Percentiles rank a stretch among this genome's conserved stretches.
These are phyloP conservation scores for Bergia puertoricense DNA, from an alignment of 92 coral and sea anemone genomes.

Conservation along the genomic window DNA sequence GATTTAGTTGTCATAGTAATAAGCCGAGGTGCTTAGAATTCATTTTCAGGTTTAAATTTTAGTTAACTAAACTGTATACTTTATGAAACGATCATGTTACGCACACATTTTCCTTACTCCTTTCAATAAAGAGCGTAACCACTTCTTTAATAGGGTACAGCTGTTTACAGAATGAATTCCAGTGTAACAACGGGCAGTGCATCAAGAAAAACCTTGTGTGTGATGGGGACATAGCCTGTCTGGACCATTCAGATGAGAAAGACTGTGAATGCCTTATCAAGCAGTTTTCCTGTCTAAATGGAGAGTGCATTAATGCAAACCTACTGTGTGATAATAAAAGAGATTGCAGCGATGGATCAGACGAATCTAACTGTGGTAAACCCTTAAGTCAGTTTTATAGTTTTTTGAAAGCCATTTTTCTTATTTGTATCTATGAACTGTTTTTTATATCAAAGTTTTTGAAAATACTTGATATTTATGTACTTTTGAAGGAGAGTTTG, in stretches of 20 bases:
- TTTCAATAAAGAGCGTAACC: background rate
- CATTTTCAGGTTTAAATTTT: too few species aligned
- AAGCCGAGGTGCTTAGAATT: too few species aligned
- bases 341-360: conserved; percentile 24
- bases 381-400: background rate
- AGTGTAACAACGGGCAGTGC: background rate
- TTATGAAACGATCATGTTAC: too few species aligned
- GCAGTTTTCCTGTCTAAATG: conserved; percentile 4
- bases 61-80: too few species aligned
- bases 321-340: conserved; percentile 1
- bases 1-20: too few species aligned
- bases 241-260: conserved; percentile 6
- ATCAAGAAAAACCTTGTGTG: background rate
- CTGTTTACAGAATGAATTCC: background rate
- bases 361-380: conserved; percentile 1
- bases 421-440: too few species aligned
- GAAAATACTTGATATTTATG: too few species aligned
- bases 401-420: too few species aligned
- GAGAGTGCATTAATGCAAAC: background rate
- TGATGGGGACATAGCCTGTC: conserved; percentile 1
- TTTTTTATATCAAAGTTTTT: too few species aligned
- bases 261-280: background rate
- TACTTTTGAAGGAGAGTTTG: too few species aligned
- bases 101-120: background rate
- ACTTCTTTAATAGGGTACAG: background rate